These are phyloP conservation scores for Plebejus melissa DNA, from an alignment of 2,888 invertebrate species.

Conservation along the genomic window DNA sequence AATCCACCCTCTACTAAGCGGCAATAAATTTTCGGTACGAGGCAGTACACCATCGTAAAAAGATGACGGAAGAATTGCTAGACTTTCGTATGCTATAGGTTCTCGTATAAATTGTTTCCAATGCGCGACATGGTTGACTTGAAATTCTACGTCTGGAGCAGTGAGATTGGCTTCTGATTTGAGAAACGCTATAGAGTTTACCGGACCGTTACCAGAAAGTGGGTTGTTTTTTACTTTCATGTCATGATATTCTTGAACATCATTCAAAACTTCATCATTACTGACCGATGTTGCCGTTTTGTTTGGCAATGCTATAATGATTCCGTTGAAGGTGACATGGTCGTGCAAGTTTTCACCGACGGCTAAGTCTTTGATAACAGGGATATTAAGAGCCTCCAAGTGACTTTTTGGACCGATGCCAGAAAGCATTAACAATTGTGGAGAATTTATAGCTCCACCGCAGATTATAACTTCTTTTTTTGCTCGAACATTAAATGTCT, in stretches of 20 bases:
- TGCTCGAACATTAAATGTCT: conserved; percentile 24
- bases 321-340: conserved; percentile 62
- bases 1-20: conserved; percentile 80
- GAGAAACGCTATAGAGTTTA: conserved; percentile 77
- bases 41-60: conserved; percentile 80
- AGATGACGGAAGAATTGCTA: conserved; percentile 67
- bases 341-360: conserved; percentile 66
- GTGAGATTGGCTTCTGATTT: conserved; percentile 66
- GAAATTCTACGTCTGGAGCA: conserved; percentile 82
- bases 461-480: conserved; percentile 55
- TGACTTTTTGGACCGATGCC: conserved; percentile 59
- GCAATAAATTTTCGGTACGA: conserved; percentile 78
- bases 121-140: conserved; percentile 65
- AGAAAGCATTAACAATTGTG: conserved; percentile 59
- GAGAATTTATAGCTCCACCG: conserved; percentile 53
- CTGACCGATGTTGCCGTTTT: conserved; percentile 63
- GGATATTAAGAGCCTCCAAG: conserved; percentile 47
- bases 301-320: conserved; percentile 74
- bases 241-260: conserved; percentile 56
- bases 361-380: conserved; percentile 50
- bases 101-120: conserved; percentile 74
- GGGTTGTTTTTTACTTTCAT: conserved; percentile 63
- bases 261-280: conserved; percentile 54
- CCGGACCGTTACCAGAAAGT: conserved; percentile 72
- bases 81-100: conserved; percentile 58